phyloP scores from a whole-genome alignment of 1,140 invertebrate genomes.

The Teleogryllus occipitalis region DNA sequence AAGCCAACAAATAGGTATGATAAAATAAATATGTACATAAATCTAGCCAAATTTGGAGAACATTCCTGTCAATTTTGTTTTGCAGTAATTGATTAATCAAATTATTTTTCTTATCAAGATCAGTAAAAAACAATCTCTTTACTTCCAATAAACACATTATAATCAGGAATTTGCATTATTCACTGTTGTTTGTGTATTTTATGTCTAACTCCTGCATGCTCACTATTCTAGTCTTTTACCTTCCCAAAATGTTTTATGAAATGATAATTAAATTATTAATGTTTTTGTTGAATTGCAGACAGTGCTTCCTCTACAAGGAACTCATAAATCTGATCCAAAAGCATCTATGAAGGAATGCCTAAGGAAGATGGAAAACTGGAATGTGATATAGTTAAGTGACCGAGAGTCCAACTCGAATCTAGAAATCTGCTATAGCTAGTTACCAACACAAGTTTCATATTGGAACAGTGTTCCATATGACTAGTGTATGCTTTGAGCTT shows the following conservation, averaged over 20 bases:
- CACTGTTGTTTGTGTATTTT: background rate
- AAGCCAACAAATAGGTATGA: conserved; percentile 47
- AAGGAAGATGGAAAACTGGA: background rate
- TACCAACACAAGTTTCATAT: background rate
- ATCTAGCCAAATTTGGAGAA: background rate
- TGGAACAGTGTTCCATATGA: background rate
- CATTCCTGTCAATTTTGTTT: background rate
- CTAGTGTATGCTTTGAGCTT: background rate
- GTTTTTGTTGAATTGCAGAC: conserved; percentile 31
- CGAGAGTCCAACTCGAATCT: background rate
- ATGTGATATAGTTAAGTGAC: background rate
- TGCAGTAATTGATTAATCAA: no score
- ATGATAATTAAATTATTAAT: conserved; percentile 2
- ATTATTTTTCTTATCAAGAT: background rate
- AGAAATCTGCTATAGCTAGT: background rate
- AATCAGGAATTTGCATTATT: background rate
- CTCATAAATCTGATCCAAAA: conserved; percentile 45
- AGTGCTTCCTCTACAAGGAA: conserved; percentile 56
- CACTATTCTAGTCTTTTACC: background rate
- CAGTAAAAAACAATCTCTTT: background rate
- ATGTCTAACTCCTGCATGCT: background rate
- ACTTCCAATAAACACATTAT: background rate
- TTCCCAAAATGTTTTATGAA: no score
- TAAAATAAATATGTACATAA: background rate
- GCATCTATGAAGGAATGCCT: conserved; percentile 13